Percentiles rank a stretch among this genome's conserved stretches.
phyloP scores from a whole-genome alignment of 2,888 invertebrate genomes.

The Thysanoteuthis rhombus region DNA sequence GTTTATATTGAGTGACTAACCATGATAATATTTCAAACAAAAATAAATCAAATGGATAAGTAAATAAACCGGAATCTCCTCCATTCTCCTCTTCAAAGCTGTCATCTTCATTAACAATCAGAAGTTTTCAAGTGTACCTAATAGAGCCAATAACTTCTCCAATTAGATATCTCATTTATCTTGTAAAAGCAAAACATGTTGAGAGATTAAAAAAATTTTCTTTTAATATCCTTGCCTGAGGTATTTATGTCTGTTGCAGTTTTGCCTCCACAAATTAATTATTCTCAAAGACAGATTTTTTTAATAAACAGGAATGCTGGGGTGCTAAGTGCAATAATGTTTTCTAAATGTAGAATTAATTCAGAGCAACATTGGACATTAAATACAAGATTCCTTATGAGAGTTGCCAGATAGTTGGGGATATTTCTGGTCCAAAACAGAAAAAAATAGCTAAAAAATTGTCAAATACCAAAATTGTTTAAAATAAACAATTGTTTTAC shows the following conservation, averaged over 20 bases:
- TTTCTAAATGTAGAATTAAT: neutral
- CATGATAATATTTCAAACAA: too few species aligned
- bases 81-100: neutral
- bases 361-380: too few species aligned
- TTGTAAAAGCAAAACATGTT: neutral
- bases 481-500: too few species aligned
- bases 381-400: too few species aligned
- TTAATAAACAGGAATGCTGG: neutral
- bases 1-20: too few species aligned
- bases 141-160: neutral
- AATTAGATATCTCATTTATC: neutral
- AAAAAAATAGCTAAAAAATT: too few species aligned
- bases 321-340: neutral
- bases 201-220: neutral
- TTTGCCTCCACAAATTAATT: neutral
- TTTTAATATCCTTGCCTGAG: neutral
- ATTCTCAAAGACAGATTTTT: neutral
- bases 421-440: too few species aligned
- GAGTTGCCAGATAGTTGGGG: too few species aligned
- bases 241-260: neutral
- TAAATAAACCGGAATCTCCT: neutral
- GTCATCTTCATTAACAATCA: neutral
- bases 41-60: neutral
- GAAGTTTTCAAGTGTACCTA: neutral
- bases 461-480: too few species aligned